Base-by-base conservation (phyloP, 2,888 invertebrate genomes). In the Acrocera orbiculus region DNA sequence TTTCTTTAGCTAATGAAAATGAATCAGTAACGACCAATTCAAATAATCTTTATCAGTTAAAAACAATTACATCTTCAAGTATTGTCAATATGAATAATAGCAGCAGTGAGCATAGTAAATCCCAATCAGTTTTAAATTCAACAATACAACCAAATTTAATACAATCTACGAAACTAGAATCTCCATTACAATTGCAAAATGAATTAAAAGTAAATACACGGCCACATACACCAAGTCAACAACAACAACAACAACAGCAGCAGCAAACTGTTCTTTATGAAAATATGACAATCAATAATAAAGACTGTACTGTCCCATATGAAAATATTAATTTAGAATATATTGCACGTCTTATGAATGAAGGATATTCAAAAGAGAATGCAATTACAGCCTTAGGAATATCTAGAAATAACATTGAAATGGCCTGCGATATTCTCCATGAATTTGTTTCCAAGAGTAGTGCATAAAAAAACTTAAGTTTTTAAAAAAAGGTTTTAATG, bases 361-460 rank as follows among this genome's bases (percentile, higher is more conserved):
- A 90, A 50, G 93, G 92, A 1, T 92, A 87, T 53, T 76, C 87
- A 2, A 80, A 83, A 49, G 83, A 89, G 51, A 81, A 85, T 30
- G 92, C 90, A 4, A 81, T 90, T 30, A 71, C 89, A 44, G 92
- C 92, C 4, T 65, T 93, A 46, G 83, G 87, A 39, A 90, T 93
- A 48, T 85, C 90, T 2, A 69, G 87, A 38, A 93, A 92, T 63
- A 86, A 93, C 59, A 69, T 92, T 34, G 85, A 85, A 56, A 92
- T 93, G 90, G 92, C 92, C 29, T 81, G 90, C 63, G 89, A 92
- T 56, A 90, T 90, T 52, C 63, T 90, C 45, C 81, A 85, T 55
- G 86, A 89, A 56, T 90, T 90, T 59, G 87, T 82, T 30, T 70
- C 74, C 30, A 75, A 76, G 49, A 58, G 53, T 47, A 56, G 55